Base-by-base conservation (phyloP, 30 jellyfish, hydroid and myxozoan species). In the Aurelia sp. region DNA sequence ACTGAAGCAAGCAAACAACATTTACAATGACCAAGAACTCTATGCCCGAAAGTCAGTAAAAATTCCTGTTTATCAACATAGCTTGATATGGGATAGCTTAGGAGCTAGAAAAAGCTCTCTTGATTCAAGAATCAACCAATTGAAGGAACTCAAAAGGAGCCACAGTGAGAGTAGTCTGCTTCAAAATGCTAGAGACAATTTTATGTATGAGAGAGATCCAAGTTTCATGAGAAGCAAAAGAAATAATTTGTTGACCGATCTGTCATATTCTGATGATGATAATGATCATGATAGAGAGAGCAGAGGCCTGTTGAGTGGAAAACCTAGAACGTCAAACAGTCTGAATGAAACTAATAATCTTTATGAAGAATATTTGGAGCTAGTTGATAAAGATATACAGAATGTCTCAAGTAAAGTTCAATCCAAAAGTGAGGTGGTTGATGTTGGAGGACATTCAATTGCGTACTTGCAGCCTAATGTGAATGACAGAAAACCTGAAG, bases 1-100 rank as follows among this genome's bases (percentile, higher is more conserved):
- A 77, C 52, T 86, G 53, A 86, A 86, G 71, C 96, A 86, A 77
- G 96, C 96, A 7, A 86, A 86, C 70, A 78, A 83, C 10, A 86
- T 86, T 40, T 77, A 86, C 76, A 86, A 69, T 37, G 96, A 86
- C 3, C 96, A 77, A 21, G 96, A 86, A 11, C 51, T 86, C 48
- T 72, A 61, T 60, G 96, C 96, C 1, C 40, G 78, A 35, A 86
- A 78, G 27, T 21, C 58, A 1, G 11, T 86, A 13, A 76, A 76
- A 61, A 77, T 86, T 15, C 96, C 96, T 9, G 96, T 86, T 11
- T 63, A 75, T 69, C 64, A 40, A 33, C 86, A 76, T 47, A 70
- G 96, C 70, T 16, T 77, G 31, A n/a, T 73, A 19, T 86, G 88
- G 84, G 96, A 86, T 12, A 22, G 31, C n/a, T 35, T 44, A 13